phyloP scores from a whole-genome alignment of 2,888 invertebrate species.

The Folsomia manolachei region DNA sequence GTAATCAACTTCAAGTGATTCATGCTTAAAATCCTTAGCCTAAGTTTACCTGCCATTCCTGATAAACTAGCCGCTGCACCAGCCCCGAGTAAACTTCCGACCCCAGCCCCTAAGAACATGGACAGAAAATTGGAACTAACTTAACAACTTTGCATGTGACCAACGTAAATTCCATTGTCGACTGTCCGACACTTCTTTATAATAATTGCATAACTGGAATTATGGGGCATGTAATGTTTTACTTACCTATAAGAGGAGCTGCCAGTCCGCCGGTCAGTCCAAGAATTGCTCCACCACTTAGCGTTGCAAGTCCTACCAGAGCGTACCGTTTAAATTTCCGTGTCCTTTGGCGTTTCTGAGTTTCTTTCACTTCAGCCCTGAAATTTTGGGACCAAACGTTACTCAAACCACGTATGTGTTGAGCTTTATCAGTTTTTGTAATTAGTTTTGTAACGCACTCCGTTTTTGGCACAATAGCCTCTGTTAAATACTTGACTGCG shows the following conservation, averaged over 20 bases:
- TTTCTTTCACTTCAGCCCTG: slow-evolving; percentile 59
- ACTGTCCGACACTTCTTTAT: no score
- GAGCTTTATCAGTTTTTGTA: background rate
- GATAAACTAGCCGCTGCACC: slow-evolving; percentile 58
- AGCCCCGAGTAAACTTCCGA: slow-evolving; percentile 57
- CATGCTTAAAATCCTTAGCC: no score
- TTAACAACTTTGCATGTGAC: no score
- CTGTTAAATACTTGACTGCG: slow-evolving; percentile 58
- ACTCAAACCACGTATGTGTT: no score
- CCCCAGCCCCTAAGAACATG: slow-evolving; percentile 54
- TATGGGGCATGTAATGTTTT: no score
- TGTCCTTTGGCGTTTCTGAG: slow-evolving; percentile 56
- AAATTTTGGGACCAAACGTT: slow-evolving; percentile 7
- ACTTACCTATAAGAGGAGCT: slow-evolving; percentile 61
- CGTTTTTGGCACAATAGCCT: slow-evolving; percentile 46
- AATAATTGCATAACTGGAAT: no score
- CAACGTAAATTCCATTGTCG: no score
- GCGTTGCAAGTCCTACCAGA: slow-evolving; percentile 64
- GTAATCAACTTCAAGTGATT: background rate
- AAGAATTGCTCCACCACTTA: slow-evolving; percentile 65
- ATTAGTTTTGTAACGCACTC: slow-evolving; percentile 36
- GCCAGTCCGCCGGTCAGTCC: slow-evolving; percentile 67
- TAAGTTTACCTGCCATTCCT: slow-evolving; percentile 55
- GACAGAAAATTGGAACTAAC: no score
- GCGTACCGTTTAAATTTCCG: slow-evolving; percentile 63